Conservation (phyloP, 2,888 invertebrate genomes). For the Pheosia gnoma region DNA sequence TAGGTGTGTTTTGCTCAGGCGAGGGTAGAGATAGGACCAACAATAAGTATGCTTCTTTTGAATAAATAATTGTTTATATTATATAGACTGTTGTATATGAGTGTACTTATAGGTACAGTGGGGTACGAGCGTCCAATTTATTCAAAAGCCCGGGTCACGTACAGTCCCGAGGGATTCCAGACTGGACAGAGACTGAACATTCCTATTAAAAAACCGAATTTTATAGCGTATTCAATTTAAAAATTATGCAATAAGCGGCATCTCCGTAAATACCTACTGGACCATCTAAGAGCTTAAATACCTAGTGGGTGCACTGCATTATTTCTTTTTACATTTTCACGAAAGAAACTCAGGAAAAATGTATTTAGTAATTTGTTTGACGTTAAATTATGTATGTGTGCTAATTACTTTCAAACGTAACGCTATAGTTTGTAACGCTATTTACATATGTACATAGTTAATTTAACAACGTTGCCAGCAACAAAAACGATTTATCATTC, state of each 20-base stretch:
- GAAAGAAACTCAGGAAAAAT: neutral
- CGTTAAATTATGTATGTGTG: conserved; percentile 2
- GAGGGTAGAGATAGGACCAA: neutral
- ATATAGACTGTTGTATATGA: conserved; percentile 14
- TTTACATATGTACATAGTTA: neutral
- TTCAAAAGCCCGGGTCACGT: conserved; percentile 50
- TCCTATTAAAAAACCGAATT: conserved; percentile 53
- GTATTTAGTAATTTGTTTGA: neutral
- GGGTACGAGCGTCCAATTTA: conserved; percentile 50
- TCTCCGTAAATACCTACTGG: neutral
- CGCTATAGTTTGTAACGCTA: too few species aligned
- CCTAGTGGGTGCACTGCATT: neutral
- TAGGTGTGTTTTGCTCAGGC: neutral
- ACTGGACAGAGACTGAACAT: conserved; percentile 55
- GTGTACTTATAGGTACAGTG: conserved; percentile 27
- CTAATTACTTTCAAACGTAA: neutral
- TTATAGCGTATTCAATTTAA: conserved; percentile 46
- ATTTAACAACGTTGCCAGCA: neutral
- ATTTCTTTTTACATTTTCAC: neutral
- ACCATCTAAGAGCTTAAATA: neutral
- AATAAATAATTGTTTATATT: neutral
- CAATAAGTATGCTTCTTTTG: neutral
- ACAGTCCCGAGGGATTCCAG: conserved; percentile 38
- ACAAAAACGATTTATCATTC: too few species aligned
- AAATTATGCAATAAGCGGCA: conserved; percentile 12